Evolutionary conservation across 2,797 vertebrate genomes (phyloP), one percentile per base, ranked within the genome.

Genomic region (Diceros bicornis): DNA sequence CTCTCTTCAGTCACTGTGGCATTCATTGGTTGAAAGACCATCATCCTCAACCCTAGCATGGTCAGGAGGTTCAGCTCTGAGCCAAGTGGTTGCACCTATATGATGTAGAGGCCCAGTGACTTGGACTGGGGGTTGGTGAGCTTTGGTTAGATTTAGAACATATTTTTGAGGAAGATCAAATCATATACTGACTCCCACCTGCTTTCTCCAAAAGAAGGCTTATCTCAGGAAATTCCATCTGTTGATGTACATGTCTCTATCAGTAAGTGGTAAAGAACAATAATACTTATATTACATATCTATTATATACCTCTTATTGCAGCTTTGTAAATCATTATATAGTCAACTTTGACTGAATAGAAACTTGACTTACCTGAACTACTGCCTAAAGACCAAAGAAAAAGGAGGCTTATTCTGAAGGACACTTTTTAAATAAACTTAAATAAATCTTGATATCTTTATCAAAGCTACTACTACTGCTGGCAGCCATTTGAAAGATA

Each of bases 191-290:
- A n/a, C 17, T 62, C 18, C 52, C 25, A 55, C n/a, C 27, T 95
- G 52, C 50, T 94, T 95, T 92, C 21, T 41, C 74, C 61, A 59
- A 91, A 86, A 55, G 27, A 47, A 78, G 37, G 29, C 52, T 66
- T 32, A 55, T 7, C 47, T 66, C 25, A 75, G 59, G 41, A 34
- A 83, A 62, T 83, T 64, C 17, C 13, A 71, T 82, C 78, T 50
- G 23, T 1, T 93, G 55, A 77, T 55, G 4, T 27, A 25, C 10
- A 52, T 23, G 83, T 93, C 59, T 93, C 47, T 77, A 18, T 27
- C 61, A 79, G 44, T 86, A 89, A 77, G 20, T 57, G 74, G 29
- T 78, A 95, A 89, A 64, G 44, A 77, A 95, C 37, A 89, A 44
- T 13, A 74, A 72, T 20, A 29, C 4, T 12, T 62, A 62, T 29